Base-by-base conservation (phyloP, 2,888 invertebrate species). In the Apantesis nais region DNA sequence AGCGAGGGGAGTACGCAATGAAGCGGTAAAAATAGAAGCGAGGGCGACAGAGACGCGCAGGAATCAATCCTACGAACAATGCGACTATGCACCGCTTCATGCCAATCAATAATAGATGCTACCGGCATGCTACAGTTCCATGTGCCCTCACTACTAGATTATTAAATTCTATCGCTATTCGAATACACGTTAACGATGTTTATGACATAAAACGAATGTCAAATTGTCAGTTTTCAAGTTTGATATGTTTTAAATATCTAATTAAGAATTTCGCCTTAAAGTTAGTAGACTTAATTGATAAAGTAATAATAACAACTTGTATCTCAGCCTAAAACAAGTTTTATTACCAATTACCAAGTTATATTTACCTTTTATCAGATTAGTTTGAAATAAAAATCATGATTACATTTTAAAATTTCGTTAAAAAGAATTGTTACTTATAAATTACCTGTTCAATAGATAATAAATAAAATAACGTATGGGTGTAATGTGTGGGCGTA, bases 21-120 rank as follows among this genome's bases (percentile, higher is more conserved):
- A 93, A 93, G 95, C 94, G 93, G 94, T 94, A 94, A 94, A 95
- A 94, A 95, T 95, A 95, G 94, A 93, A 85, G 90, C 86, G 91
- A 90, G 93, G 92, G 91, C 90, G 91, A 90, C 88, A 85, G 89
- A 86, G 89, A 88, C 89, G 89, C 86, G 87, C 85, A 86, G 88
- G 89, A 90, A 94, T 93, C 94, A 94, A 94, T 93, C 90, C 91
- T 85, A 85, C 81, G 85, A 88, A 91, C 91, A 91, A 92, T 89
- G 88, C 88, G 87, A 78, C 87, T 85, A 90, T 91, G 92, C 92
- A 92, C 86, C 88, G 88, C 67, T 81, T 80, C 85, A 85, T 86
- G 88, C 88, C 88, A 91, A 94, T 95, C 94, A 89, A 94, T 94
- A 93, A 88, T 90, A 86, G 85, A 91, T 86, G 85, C 86, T 76